Evolutionary conservation across 1,140 invertebrate genomes (phyloP).

Genomic region (Galendromus occidentalis): DNA sequence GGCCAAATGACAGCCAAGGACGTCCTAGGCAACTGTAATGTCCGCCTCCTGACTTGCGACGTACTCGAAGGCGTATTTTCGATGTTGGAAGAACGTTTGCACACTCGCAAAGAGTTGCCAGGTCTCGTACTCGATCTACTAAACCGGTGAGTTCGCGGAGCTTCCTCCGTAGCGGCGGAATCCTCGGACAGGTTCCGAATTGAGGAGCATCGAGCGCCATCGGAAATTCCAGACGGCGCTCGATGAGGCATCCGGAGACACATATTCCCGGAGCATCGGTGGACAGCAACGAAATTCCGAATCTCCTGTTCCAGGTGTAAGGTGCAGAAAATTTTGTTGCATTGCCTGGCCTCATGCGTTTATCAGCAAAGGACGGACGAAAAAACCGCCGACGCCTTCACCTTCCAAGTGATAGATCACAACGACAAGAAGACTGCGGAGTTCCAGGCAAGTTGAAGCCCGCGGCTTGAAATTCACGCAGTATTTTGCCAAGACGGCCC

Average conservation of each 20-base stretch:
- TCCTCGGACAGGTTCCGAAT: too few relatives aligned
- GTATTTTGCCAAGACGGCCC: too few relatives aligned
- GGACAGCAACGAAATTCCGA: too few relatives aligned
- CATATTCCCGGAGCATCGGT: too few relatives aligned
- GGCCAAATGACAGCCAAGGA: constrained; percentile 46
- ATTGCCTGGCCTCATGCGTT: constrained; percentile 58
- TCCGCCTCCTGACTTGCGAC: constrained; percentile 41
- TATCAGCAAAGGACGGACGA: constrained; percentile 27
- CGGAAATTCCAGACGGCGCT: too few relatives aligned
- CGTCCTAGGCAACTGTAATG: constrained; percentile 48
- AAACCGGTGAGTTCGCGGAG: too few relatives aligned
- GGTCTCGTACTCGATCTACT: constrained; percentile 2
- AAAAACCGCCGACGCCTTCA: constrained; percentile 37
- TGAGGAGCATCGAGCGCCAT: too few relatives aligned
- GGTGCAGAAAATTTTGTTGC: constrained; percentile 66
- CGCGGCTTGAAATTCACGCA: too few relatives aligned
- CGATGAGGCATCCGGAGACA: too few relatives aligned
- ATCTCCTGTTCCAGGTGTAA: constrained; percentile 45
- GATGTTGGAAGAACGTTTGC: neutral
- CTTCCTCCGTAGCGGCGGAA: too few relatives aligned
- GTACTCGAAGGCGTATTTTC: constrained; percentile 17
- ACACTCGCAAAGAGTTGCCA: neutral
- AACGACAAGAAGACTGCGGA: constrained; percentile 37
- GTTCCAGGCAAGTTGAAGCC: constrained; percentile 12
- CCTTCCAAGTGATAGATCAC: constrained; percentile 59